These are phyloP conservation scores for Puffinus mauretanicus DNA, from an alignment of 2,113 vertebrate genomes.

Conservation along the genomic window DNA sequence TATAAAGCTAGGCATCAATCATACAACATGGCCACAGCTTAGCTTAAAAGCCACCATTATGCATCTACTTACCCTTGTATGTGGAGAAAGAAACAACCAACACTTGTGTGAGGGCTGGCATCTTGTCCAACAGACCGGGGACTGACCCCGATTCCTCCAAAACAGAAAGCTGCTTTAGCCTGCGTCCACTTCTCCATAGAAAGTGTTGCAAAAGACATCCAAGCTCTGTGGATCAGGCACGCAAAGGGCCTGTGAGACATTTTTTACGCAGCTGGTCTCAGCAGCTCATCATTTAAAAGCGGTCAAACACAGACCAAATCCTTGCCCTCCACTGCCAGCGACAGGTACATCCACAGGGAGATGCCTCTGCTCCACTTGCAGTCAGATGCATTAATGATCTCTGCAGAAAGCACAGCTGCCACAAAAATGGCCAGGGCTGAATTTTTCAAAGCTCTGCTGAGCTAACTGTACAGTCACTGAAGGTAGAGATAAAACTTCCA, in stretches of 20 bases:
- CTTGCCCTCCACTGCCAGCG: background rate
- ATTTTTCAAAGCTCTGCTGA: background rate
- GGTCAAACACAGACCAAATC: background rate
- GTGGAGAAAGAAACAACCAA: background rate
- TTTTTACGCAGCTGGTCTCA: background rate
- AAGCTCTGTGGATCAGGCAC: background rate
- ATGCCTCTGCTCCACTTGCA: background rate
- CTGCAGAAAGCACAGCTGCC: background rate
- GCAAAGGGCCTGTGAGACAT: background rate
- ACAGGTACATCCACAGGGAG: background rate
- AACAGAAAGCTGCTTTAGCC: background rate
- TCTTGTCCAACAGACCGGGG: background rate
- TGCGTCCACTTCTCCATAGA: background rate
- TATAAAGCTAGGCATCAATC: background rate
- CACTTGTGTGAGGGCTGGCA: background rate
- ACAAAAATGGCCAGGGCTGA: background rate
- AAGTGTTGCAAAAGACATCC: background rate
- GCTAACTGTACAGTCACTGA: background rate
- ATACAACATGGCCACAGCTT: background rate
- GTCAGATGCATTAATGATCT: background rate
- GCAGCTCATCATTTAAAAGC: background rate
- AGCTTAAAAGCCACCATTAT: background rate
- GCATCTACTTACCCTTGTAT: background rate
- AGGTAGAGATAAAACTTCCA: background rate
- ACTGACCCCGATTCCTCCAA: background rate